phyloP scores from a whole-genome alignment of 2,113 vertebrate species.

The Nyctibius bracteatus region DNA sequence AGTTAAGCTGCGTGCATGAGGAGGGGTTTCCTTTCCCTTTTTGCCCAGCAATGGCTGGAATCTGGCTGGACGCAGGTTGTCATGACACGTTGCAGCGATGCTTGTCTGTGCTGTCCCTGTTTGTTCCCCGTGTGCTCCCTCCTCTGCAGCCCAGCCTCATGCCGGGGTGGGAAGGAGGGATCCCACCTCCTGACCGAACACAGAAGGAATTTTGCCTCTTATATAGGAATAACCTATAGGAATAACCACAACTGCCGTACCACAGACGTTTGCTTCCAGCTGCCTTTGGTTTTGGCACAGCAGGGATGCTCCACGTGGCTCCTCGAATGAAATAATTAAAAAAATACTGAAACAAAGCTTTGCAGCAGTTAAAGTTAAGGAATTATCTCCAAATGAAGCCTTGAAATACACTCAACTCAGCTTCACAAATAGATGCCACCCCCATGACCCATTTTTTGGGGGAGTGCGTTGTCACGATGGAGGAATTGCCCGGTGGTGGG shows the following conservation, averaged over 20 bases:
- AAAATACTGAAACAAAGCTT: not conserved
- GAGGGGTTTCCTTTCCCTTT: not conserved
- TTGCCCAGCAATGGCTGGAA: not conserved
- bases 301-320: not conserved
- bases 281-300: not conserved
- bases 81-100: no score
- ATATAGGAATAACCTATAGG: not conserved
- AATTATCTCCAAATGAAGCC: not conserved
- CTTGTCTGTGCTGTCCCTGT: accelerated
- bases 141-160: not conserved
- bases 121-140: not conserved
- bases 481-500: not conserved
- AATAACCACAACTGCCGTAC: not conserved
- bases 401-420: not conserved
- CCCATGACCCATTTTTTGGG: accelerated
- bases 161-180: not conserved
- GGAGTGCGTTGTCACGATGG: not conserved
- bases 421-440: not conserved
- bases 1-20: accelerated
- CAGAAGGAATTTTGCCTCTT: not conserved
- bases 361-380: accelerated
- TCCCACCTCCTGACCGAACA: not conserved
- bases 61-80: not conserved
- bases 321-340: not conserved
- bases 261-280: not conserved